A percentile compares a stretch with the other conserved stretches of the same genome.
phyloP scores from a whole-genome alignment of 2,888 invertebrate genomes.

The Aphidius colemani region DNA sequence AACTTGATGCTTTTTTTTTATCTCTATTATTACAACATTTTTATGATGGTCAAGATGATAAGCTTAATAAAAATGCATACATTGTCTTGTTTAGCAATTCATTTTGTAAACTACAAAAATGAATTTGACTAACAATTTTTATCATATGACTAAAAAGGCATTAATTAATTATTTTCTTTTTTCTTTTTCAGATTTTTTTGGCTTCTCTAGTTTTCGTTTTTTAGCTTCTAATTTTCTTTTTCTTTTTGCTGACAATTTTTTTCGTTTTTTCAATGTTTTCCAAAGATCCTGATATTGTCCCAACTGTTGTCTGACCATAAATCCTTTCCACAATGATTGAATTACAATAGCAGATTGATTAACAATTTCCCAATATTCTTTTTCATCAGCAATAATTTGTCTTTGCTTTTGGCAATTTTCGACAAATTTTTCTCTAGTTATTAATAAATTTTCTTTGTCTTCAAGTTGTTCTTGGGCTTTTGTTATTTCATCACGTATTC shows the following conservation, averaged over 20 bases:
- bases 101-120: no score
- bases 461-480: slow-evolving; percentile 39
- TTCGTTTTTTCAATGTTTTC: slow-evolving; percentile 32
- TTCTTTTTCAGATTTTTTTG: slow-evolving; percentile 12
- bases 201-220: slow-evolving; percentile 26
- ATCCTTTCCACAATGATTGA: slow-evolving; percentile 48
- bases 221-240: slow-evolving; percentile 27
- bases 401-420: slow-evolving; percentile 38
- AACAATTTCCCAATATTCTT: slow-evolving; percentile 36
- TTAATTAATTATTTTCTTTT: not conserved
- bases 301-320: slow-evolving; percentile 47
- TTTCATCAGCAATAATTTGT: slow-evolving; percentile 31
- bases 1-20: no score
- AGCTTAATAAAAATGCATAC: no score
- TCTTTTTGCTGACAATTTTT: slow-evolving; percentile 29
- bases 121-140: no score
- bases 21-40: no score
- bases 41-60: no score
- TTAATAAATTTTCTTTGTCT: slow-evolving; percentile 33
- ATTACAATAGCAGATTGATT: slow-evolving; percentile 44
- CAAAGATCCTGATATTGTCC: slow-evolving; percentile 41
- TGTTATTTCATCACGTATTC: slow-evolving; percentile 43
- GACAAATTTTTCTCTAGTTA: slow-evolving; percentile 40
- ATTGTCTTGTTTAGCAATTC: no score
- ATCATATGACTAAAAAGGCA: no score